These are phyloP conservation scores for Athalia cordata DNA, from an alignment of 2,888 invertebrate species.

Conservation along the genomic window DNA sequence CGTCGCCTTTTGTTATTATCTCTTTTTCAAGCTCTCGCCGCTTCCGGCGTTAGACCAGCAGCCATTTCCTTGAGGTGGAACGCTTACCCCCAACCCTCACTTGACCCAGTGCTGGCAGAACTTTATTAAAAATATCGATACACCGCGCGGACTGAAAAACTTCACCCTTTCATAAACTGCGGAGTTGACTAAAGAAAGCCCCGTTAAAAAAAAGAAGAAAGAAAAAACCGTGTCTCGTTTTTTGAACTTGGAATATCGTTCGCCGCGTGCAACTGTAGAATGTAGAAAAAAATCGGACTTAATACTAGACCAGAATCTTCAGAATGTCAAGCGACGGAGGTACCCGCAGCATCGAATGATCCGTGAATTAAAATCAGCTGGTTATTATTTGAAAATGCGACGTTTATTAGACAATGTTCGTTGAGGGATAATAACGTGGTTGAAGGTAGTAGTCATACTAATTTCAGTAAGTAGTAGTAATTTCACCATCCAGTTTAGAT, in stretches of 20 bases:
- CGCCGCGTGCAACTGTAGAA: too few species aligned
- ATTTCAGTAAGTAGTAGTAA: conserved; percentile 73
- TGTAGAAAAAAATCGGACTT: too few species aligned
- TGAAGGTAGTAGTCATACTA: conserved; percentile 70
- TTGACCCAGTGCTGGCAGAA: conserved; percentile 21
- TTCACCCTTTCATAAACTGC: not conserved
- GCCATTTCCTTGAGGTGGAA: conserved; percentile 35
- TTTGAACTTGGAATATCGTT: too few species aligned
- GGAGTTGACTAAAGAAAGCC: too few species aligned
- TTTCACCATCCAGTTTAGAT: conserved; percentile 72
- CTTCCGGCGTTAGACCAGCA: conserved; percentile 21
- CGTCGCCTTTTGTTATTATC: conserved; percentile 55
- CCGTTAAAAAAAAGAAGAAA: too few species aligned
- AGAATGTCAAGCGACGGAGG: not conserved
- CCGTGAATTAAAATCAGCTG: conserved; percentile 29
- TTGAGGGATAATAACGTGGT: conserved; percentile 59
- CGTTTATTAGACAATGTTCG: conserved; percentile 73
- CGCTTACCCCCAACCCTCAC: conserved; percentile 25
- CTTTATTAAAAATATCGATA: conserved; percentile 40
- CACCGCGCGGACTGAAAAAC: not conserved
- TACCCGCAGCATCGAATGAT: not conserved
- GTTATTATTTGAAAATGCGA: conserved; percentile 55
- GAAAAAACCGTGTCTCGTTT: too few species aligned
- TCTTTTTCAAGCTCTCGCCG: conserved; percentile 38
- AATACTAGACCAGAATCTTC: not conserved